Evolutionary conservation across 2,888 invertebrate genomes (phyloP).

Genomic region (Drosophila mayaguana): DNA sequence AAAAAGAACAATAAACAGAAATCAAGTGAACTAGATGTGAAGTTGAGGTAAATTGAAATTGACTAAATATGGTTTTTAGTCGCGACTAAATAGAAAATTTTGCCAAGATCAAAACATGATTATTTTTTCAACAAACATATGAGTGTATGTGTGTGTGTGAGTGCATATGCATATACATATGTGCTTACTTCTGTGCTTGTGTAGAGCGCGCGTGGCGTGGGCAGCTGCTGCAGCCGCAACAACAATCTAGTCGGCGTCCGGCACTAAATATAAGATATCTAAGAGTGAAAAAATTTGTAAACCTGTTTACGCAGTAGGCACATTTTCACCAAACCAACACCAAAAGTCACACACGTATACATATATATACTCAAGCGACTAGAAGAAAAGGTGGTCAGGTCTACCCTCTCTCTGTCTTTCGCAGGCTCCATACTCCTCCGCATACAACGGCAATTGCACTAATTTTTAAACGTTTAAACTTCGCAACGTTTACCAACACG

Average conservation of each 20-base stretch:
- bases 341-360: slow-evolving; percentile 6
- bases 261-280: slow-evolving; percentile 54
- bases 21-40: slow-evolving; percentile 11
- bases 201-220: slow-evolving; percentile 57
- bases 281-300: slow-evolving; percentile 37
- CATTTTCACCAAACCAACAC: slow-evolving; percentile 65
- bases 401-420: slow-evolving; percentile 5
- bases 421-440: slow-evolving; percentile 39
- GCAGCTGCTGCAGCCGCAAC: slow-evolving; percentile 51
- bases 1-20: background rate
- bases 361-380: slow-evolving; percentile 17
- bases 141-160: slow-evolving; percentile 7
- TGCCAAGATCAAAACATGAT: slow-evolving; percentile 36
- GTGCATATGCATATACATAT: slow-evolving; percentile 9
- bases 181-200: slow-evolving; percentile 8
- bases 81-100: slow-evolving; percentile 28
- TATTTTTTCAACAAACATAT: slow-evolving; percentile 12
- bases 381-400: slow-evolving; percentile 44
- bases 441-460: slow-evolving; percentile 53
- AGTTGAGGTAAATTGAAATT: slow-evolving; percentile 36
- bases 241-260: slow-evolving; percentile 49
- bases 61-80: slow-evolving; percentile 17
- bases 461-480: slow-evolving; percentile 63
- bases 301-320: slow-evolving; percentile 60
- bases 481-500: slow-evolving; percentile 58